phyloP scores from a whole-genome alignment of 2,888 invertebrate genomes.

The Diarsia dahlii region DNA sequence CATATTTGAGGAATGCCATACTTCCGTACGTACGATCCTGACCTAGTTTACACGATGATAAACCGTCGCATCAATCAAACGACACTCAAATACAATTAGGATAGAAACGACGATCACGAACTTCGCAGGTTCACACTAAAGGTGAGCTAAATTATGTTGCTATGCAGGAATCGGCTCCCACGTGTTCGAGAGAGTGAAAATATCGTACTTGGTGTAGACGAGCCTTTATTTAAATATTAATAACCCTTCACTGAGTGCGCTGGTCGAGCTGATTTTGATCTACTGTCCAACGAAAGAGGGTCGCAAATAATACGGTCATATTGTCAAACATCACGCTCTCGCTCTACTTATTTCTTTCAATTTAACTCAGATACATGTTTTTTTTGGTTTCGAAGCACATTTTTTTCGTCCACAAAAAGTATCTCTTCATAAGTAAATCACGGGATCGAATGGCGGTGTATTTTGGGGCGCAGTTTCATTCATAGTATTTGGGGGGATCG shows the following conservation, averaged over 20 bases:
- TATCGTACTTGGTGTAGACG: neutral
- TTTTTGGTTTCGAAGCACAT: neutral
- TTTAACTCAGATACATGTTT: slow-evolving; percentile 19
- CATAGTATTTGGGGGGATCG: slow-evolving; percentile 27
- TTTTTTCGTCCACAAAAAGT: slow-evolving; percentile 13
- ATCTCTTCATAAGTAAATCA: slow-evolving; percentile 9
- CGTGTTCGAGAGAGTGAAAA: neutral
- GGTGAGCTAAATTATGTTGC: neutral
- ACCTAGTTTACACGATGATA: neutral
- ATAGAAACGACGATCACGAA: neutral
- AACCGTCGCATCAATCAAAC: slow-evolving; percentile 6
- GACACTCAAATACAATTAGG: neutral
- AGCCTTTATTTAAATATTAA: neutral
- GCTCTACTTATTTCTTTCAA: slow-evolving; percentile 20
- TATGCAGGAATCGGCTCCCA: neutral
- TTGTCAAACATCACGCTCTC: neutral
- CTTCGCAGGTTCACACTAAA: neutral
- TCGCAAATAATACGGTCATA: slow-evolving; percentile 2
- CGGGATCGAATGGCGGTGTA: slow-evolving; percentile 3
- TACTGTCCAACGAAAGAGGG: neutral
- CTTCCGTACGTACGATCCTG: neutral
- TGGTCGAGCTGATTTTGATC: slow-evolving; percentile 25
- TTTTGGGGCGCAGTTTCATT: slow-evolving; percentile 27
- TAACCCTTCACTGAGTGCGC: neutral
- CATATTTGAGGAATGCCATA: neutral